Conservation (phyloP, 1,140 invertebrate genomes). For the Nymphalis io region DNA sequence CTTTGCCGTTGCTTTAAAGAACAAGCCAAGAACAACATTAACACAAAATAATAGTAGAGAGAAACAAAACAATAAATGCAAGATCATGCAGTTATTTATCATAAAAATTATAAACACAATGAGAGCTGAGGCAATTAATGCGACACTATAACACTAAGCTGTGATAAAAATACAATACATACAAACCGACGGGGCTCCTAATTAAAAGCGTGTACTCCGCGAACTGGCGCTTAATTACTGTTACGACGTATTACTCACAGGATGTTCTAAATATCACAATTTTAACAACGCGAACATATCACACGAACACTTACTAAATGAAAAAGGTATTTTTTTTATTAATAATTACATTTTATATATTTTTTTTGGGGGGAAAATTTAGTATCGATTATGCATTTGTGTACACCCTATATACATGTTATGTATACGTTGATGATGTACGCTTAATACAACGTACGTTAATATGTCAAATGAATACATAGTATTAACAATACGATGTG, state of each 20-base stretch:
- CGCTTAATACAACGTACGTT: constrained; percentile 53
- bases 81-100: neutral
- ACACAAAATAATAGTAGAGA: neutral
- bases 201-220: constrained; percentile 30
- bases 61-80: neutral
- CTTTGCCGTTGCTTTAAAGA: too few relatives aligned
- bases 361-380: neutral
- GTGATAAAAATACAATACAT: constrained; percentile 16
- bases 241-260: constrained; percentile 26
- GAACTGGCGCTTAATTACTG: constrained; percentile 28
- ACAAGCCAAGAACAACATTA: neutral
- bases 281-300: neutral
- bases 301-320: too few relatives aligned
- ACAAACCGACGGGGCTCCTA: constrained; percentile 27
- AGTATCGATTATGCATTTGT: neutral
- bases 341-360: neutral
- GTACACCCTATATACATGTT: constrained; percentile 23
- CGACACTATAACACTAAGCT: constrained; percentile 6
- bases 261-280: neutral
- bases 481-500: constrained; percentile 66
- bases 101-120: constrained; percentile 1
- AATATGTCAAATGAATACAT: constrained; percentile 72
- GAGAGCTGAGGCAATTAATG: constrained; percentile 7
- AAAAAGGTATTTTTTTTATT: too few relatives aligned
- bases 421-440: constrained; percentile 32